phyloP scores from a whole-genome alignment of 2,888 invertebrate genomes.

The Microdon myrmicae region DNA sequence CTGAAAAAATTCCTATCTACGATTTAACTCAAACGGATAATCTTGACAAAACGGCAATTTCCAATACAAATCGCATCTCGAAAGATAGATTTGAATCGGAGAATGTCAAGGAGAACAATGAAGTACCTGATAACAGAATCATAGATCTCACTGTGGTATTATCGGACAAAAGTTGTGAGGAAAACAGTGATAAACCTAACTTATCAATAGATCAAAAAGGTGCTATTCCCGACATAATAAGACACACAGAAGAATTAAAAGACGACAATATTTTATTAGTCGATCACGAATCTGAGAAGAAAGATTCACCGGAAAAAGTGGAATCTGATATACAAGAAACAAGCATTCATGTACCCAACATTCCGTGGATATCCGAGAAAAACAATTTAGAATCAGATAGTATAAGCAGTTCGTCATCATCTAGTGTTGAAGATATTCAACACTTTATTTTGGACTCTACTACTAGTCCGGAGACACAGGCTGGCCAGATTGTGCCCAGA shows the following conservation, averaged over 20 bases:
- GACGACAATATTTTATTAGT: constrained; percentile 54
- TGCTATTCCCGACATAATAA: constrained; percentile 64
- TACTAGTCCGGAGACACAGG: constrained; percentile 67
- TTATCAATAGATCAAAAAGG: constrained; percentile 63
- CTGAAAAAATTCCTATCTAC: constrained; percentile 62
- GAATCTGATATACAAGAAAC: constrained; percentile 69
- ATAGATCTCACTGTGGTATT: constrained; percentile 57
- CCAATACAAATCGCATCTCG: constrained; percentile 55
- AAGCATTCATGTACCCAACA: constrained; percentile 73
- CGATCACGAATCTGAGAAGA: constrained; percentile 60
- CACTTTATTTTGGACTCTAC: constrained; percentile 67
- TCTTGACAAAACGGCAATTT: constrained; percentile 57
- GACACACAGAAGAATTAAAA: constrained; percentile 58
- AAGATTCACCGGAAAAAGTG: constrained; percentile 62
- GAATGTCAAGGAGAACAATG: constrained; percentile 19
- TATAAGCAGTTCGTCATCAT: constrained; percentile 67
- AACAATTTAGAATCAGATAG: constrained; percentile 71
- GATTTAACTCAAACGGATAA: constrained; percentile 60
- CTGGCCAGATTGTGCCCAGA: constrained; percentile 71
- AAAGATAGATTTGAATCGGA: constrained; percentile 52
- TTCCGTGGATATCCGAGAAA: constrained; percentile 66
- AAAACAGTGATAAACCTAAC: constrained; percentile 58
- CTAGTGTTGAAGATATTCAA: constrained; percentile 66
- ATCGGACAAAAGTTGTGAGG: constrained; percentile 56
- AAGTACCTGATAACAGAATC: constrained; percentile 58